Conservation (phyloP, 30 jellyfish, hydroid and myxozoan species). For the Hydra vulgaris region DNA sequence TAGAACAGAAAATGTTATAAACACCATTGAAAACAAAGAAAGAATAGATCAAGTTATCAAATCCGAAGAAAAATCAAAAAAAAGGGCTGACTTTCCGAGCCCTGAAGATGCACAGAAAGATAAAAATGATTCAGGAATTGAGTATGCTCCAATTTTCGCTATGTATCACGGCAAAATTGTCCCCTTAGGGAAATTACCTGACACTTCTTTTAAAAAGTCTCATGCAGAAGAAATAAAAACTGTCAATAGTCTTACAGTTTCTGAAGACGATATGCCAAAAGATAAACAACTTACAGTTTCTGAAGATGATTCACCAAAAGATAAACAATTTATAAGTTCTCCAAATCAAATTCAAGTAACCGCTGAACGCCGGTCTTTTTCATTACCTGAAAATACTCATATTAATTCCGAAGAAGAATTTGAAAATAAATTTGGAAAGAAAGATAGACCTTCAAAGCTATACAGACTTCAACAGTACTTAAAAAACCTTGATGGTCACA, state of each 20-base stretch:
- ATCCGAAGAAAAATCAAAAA: background rate
- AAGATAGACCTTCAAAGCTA: background rate
- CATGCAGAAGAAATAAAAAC: conserved; percentile 37
- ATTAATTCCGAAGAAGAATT: conserved; percentile 8
- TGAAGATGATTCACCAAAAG: conserved; percentile 1
- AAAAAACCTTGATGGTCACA: conserved; percentile 19
- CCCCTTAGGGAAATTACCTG: conserved; percentile 80
- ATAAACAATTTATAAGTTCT: background rate
- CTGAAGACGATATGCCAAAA: conserved; percentile 1
- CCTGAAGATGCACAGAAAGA: conserved; percentile 7
- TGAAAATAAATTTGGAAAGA: conserved; percentile 7
- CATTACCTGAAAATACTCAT: background rate
- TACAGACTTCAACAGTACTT: conserved; percentile 19
- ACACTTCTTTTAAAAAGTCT: conserved; percentile 66
- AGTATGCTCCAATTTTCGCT: conserved; percentile 86
- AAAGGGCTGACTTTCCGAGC: background rate
- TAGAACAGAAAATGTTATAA: conserved; percentile 26
- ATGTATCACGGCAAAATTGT: conserved; percentile 79
- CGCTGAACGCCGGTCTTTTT: background rate
- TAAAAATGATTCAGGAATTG: conserved; percentile 12
- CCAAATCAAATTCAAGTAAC: background rate
- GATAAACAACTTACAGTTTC: background rate
- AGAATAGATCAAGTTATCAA: conserved; percentile 8
- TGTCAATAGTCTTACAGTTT: background rate
- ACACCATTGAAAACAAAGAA: conserved; percentile 31